Evolutionary conservation across 2,888 invertebrate species (phyloP).

Genomic region (Phania funesta): DNA sequence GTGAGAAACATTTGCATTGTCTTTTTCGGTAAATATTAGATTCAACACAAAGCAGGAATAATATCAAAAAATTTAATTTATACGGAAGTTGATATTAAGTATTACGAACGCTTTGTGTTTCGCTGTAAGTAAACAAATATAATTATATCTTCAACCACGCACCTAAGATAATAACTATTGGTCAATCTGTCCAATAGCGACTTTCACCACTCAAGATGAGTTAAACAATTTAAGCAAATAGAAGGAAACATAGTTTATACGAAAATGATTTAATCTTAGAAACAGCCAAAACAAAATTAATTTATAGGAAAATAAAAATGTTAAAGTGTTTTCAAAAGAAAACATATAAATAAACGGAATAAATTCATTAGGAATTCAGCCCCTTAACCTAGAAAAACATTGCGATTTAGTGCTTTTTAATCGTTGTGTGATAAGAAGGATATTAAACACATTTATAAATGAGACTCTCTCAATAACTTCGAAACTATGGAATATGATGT

Average conservation of each 20-base stretch:
- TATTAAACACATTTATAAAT: too few species aligned
- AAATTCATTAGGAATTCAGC: too few species aligned
- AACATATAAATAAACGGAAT: too few species aligned
- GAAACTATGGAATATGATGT: too few species aligned
- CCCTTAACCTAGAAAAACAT: too few species aligned
- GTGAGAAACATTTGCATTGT: conserved; percentile 21
- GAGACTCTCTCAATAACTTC: too few species aligned
- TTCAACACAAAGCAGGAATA: background rate
- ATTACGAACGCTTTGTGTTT: background rate
- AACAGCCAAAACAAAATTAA: background rate
- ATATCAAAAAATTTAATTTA: background rate
- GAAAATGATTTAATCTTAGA: conserved; percentile 11
- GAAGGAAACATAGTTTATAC: background rate
- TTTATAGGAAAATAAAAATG: too few species aligned
- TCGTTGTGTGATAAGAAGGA: too few species aligned
- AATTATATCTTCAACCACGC: background rate
- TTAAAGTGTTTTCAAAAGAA: too few species aligned
- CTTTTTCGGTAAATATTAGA: background rate
- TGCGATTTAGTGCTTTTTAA: too few species aligned
- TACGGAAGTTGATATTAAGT: conserved; percentile 34
- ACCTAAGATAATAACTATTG: conserved; percentile 7
- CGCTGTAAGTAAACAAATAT: background rate
- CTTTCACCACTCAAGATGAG: conserved; percentile 54
- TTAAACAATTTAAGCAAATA: conserved; percentile 36
- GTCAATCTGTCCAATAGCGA: conserved; percentile 26